Conservation (phyloP, 2,888 invertebrate species). For the Hypselothyrea guttata region DNA sequence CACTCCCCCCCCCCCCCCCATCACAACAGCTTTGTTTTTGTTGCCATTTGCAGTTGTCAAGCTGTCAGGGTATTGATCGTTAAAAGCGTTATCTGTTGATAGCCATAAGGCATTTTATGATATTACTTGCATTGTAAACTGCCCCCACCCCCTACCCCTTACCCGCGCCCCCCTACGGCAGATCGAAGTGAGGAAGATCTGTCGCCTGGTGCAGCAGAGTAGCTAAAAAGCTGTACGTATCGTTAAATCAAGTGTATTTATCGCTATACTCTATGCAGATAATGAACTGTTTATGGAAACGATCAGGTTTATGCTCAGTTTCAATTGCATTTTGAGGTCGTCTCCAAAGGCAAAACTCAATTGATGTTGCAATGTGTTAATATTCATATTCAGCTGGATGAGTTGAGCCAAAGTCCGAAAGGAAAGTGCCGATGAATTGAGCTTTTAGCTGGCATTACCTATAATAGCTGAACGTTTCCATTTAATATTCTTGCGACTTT, state of each 20-base stretch:
- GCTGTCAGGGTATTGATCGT: constrained; percentile 69
- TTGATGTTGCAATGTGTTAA: neutral
- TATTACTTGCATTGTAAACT: constrained; percentile 64
- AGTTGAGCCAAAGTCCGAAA: neutral
- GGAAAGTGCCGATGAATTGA: too few species aligned
- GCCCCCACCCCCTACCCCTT: constrained; percentile 16
- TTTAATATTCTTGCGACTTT: too few species aligned
- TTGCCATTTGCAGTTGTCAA: constrained; percentile 65
- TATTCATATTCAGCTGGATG: too few species aligned
- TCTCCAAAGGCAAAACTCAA: neutral
- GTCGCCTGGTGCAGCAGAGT: too few species aligned
- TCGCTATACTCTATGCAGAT: constrained; percentile 18
- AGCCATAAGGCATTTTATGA: constrained; percentile 71
- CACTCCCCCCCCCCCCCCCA: constrained; percentile 1
- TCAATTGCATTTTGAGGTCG: constrained; percentile 12
- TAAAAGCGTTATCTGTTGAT: constrained; percentile 73
- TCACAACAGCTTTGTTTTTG: constrained; percentile 20
- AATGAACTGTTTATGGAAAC: constrained; percentile 36
- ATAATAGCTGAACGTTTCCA: too few species aligned
- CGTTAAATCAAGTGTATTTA: constrained; percentile 36
- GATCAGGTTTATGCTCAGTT: constrained; percentile 8
- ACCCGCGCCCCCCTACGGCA: constrained; percentile 3
- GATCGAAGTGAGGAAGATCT: too few species aligned
- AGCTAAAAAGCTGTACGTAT: constrained; percentile 21
- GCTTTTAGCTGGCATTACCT: too few species aligned